Conservation (phyloP, 2,113 vertebrate genomes). For the Lophura nycthemera region DNA sequence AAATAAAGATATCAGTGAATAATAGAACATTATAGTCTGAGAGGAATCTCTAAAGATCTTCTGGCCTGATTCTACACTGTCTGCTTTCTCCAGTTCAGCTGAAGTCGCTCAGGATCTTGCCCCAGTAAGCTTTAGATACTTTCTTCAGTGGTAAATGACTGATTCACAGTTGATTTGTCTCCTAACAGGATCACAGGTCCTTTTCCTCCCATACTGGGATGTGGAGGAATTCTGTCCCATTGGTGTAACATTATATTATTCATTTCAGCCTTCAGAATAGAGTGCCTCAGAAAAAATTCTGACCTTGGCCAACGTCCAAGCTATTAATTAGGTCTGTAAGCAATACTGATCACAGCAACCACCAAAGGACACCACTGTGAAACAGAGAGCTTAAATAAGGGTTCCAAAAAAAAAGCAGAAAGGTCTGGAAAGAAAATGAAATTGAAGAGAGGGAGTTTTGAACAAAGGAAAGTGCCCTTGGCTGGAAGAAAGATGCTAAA, state of each 20-base stretch:
- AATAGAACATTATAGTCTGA: background rate
- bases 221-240: background rate
- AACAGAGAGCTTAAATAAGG: rapidly evolving
- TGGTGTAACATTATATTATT: background rate
- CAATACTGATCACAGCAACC: background rate
- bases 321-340: background rate
- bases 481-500: background rate
- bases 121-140: background rate
- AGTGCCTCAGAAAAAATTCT: background rate
- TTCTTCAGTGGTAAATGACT: background rate
- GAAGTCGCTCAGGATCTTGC: background rate
- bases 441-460: background rate
- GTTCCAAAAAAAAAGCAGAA: background rate
- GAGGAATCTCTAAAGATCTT: background rate
- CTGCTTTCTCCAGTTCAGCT: background rate
- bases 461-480: rapidly evolving
- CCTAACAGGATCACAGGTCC: background rate
- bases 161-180: too few relatives aligned
- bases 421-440: background rate
- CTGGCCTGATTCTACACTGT: background rate
- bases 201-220: too few relatives aligned
- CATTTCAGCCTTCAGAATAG: background rate
- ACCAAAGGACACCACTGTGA: background rate
- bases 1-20: background rate
- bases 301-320: background rate